Base-by-base conservation (phyloP, 2,113 vertebrate species). In the Tachysurus fulvidraco region DNA sequence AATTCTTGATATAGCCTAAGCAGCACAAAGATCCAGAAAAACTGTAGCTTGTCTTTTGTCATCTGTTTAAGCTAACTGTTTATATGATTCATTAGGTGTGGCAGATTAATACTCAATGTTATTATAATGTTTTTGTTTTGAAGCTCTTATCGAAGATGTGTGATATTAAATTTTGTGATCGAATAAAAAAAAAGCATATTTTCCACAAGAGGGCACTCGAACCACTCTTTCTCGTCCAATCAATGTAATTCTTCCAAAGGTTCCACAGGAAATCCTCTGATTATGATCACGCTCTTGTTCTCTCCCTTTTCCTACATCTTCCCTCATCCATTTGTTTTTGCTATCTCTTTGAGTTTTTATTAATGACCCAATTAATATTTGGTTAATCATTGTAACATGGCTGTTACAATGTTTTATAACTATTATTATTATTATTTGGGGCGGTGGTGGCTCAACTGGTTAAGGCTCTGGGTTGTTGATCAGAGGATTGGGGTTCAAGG, bases 141-240 rank as follows among this genome's bases (percentile, higher is more conserved):
- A 5, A 50, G 62, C 19, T 36, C 30, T 67, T 17, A 67, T 16
- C 41, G 8, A 71, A 71, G 36, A 8, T 73, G 19, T 73, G 17
- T 23, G 69, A 3, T 46, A 11, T 46, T 71, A 10, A 3, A 17
- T 7, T 17, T 71, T 21, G 36, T 71, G 3, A 44, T 46, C 23
- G 65, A 6, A n/a, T n/a, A n/a, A n/a, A 36, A 17, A 8, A 23
- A 73, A 10, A 41, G 19, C 16, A 59, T 5, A n/a, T 76, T 55
- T 80, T 80, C 78, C 78, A 80, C 78, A 41, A 80, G 78, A 59
- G 55, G 78, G 54, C 9, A 28, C 28, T 41, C 78, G 59, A 13
- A 23, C 55, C 30, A 59, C 28, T 13, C 50, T 16, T 54, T 77
- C 50, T 78, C 46, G n/a, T 78, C n/a, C 50, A 50, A 28, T 19